Evolutionary conservation across 2,113 vertebrate genomes (phyloP).

Genomic region (Etheostoma cragini): DNA sequence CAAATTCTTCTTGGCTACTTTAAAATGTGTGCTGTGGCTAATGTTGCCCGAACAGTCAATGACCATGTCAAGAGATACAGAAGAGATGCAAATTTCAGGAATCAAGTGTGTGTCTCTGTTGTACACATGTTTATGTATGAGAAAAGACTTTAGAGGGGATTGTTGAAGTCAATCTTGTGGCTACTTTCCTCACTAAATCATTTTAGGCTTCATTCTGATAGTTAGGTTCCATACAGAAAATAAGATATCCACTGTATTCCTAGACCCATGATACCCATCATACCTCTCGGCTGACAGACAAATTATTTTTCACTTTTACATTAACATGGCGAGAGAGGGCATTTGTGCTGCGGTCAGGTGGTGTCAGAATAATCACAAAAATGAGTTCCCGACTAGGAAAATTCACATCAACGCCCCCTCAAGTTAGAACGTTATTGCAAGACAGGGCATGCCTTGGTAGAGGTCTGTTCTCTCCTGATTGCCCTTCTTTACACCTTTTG

Average conservation of each 20-base stretch:
- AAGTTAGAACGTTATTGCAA: too few relatives aligned
- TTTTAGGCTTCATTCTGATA: not conserved
- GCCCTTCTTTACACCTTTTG: not conserved
- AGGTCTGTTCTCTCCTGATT: too few relatives aligned
- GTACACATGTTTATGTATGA: not conserved
- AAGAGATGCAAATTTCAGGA: constrained; percentile 56
- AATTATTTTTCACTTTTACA: too few relatives aligned
- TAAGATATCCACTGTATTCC: not conserved
- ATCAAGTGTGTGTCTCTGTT: constrained; percentile 26
- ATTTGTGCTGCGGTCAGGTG: too few relatives aligned
- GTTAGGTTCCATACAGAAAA: not conserved
- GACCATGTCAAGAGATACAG: constrained; percentile 64
- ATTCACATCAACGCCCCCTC: too few relatives aligned
- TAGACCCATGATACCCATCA: not conserved
- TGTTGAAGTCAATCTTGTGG: not conserved
- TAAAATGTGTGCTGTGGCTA: constrained; percentile 54
- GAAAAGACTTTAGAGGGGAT: constrained; percentile 9
- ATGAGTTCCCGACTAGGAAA: too few relatives aligned
- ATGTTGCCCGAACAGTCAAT: constrained; percentile 46
- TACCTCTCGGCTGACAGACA: not conserved
- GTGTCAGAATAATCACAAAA: too few relatives aligned
- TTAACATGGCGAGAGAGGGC: too few relatives aligned
- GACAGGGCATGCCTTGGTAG: too few relatives aligned
- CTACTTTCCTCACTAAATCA: not conserved
- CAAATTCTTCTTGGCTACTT: constrained; percentile 58